Conservation (phyloP, 2,888 invertebrate species). For the Phragmatobia fuliginosa region DNA sequence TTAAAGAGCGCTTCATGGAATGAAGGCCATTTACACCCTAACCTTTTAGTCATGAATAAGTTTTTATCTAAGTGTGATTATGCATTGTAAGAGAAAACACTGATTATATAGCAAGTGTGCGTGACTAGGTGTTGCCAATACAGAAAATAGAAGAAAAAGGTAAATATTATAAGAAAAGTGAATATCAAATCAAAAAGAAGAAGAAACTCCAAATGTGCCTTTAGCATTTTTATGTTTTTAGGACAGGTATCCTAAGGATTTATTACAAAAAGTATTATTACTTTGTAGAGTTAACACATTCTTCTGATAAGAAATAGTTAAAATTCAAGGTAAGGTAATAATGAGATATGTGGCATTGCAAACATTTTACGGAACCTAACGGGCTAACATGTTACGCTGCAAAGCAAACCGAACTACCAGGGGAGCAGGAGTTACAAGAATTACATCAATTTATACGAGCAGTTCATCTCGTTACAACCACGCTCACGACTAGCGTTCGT, state of each 20-base stretch:
- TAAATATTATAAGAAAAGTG: not conserved
- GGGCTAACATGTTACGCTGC: not conserved
- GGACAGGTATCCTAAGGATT: too few species aligned
- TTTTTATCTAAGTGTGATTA: not conserved
- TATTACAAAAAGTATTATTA: not conserved
- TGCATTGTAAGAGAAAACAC: not conserved
- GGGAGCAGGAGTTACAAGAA: not conserved
- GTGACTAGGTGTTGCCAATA: not conserved
- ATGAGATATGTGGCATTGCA: not conserved
- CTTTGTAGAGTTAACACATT: too few species aligned
- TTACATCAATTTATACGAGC: not conserved
- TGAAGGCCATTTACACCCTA: conserved; percentile 27
- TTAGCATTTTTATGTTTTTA: too few species aligned
- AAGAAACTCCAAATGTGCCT: too few species aligned
- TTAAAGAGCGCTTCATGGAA: conserved; percentile 24
- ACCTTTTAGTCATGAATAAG: conserved; percentile 23
- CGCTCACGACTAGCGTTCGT: too few species aligned
- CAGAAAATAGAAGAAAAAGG: not conserved
- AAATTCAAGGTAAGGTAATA: not conserved
- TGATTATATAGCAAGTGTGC: too few species aligned
- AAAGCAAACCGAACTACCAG: conserved; percentile 2
- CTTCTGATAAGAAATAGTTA: not conserved
- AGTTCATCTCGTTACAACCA: not conserved
- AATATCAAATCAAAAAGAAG: not conserved
- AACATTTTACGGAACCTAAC: conserved; percentile 1